Percentiles rank a stretch among this genome's conserved stretches.
These are phyloP conservation scores for Augochlorella aurata DNA, from an alignment of 2,888 invertebrate genomes.

Conservation along the genomic window DNA sequence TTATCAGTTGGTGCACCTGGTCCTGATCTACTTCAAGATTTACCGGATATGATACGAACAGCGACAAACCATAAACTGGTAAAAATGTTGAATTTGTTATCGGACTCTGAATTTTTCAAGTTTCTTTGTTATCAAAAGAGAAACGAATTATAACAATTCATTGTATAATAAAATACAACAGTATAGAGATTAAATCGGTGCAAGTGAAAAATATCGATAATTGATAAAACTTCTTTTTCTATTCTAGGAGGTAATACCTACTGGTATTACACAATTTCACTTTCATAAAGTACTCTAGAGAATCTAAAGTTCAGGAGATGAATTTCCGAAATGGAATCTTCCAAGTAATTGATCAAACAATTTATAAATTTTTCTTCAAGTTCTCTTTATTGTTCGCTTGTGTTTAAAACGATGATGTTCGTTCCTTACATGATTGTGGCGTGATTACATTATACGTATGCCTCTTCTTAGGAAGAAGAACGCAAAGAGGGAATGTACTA, in stretches of 20 bases:
- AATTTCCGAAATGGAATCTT: too few relatives aligned
- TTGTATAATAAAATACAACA: too few relatives aligned
- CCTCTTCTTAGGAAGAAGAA: constrained; percentile 75
- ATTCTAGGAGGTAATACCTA: too few relatives aligned
- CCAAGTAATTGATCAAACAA: too few relatives aligned
- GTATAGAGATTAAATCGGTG: not conserved
- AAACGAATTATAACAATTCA: not conserved
- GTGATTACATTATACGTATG: not conserved
- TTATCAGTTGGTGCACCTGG: constrained; percentile 84
- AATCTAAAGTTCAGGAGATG: too few relatives aligned
- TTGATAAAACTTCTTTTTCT: not conserved
- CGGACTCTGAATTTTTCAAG: not conserved
- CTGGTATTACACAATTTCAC: too few relatives aligned
- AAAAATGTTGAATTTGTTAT: constrained; percentile 15
- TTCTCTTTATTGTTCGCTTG: not conserved
- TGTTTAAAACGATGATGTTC: not conserved
- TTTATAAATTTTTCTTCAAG: too few relatives aligned
- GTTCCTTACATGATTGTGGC: not conserved
- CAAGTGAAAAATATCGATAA: not conserved
- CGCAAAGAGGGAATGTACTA: constrained; percentile 78
- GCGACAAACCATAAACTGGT: constrained; percentile 83
- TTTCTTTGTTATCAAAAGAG: not conserved
- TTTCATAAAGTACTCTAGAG: too few relatives aligned
- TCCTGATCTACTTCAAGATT: constrained; percentile 82
- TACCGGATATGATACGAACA: constrained; percentile 81